These are phyloP conservation scores for Morone chrysops DNA, from an alignment of 2,113 vertebrate genomes.

Conservation along the genomic window DNA sequence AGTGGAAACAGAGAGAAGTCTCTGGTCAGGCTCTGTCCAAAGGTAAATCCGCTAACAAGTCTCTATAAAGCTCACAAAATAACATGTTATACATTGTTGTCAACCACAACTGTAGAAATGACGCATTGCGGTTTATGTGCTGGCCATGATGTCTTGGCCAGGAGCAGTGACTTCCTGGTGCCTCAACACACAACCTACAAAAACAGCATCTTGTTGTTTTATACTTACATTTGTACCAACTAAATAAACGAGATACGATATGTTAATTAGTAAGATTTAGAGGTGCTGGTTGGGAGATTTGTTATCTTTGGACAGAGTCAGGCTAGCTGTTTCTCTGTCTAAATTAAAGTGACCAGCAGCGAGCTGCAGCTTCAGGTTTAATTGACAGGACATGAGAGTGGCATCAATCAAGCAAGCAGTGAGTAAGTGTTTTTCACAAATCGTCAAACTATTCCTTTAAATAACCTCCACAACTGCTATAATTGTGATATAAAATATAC, in stretches of 20 bases:
- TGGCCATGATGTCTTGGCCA: background rate
- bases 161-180: background rate
- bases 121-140: background rate
- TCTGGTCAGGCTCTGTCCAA: background rate
- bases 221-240: rapidly evolving
- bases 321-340: background rate
- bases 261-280: background rate
- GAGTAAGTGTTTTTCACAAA: background rate
- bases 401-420: background rate
- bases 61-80: background rate
- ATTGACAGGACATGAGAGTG: background rate
- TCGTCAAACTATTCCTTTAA: background rate
- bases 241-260: background rate
- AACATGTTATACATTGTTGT: background rate
- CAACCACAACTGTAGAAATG: background rate
- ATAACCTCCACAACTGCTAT: background rate
- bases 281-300: background rate
- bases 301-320: background rate
- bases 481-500: background rate
- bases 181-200: background rate
- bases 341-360: background rate
- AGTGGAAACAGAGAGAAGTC: background rate
- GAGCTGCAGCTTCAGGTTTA: background rate
- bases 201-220: background rate
- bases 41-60: background rate